phyloP scores from a whole-genome alignment of 2,797 vertebrate genomes.

The Chaetodon trifasciatus region DNA sequence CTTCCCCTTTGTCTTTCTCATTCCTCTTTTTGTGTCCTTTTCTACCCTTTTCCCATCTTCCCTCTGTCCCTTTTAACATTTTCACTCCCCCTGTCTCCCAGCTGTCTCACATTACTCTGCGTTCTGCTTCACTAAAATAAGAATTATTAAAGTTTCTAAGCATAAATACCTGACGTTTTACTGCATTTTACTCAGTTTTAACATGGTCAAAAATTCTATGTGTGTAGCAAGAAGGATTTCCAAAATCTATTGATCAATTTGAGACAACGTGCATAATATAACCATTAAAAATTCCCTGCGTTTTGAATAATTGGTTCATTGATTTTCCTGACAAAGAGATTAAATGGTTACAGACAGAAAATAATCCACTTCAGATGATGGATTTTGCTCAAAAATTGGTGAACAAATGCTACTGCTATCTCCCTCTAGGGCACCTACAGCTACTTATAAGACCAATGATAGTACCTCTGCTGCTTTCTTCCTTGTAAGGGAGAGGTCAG shows the following conservation, averaged over 20 bases:
- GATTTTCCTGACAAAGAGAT: not conserved
- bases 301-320: not conserved
- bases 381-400: not conserved
- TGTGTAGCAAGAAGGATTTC: not conserved
- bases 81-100: not conserved
- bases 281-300: not conserved
- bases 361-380: not conserved
- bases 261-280: not conserved
- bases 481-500: constrained; percentile 3
- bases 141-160: not conserved
- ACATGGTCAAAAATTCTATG: no score
- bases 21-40: not conserved
- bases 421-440: no score
- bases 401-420: no score
- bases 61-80: not conserved
- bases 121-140: not conserved
- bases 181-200: not conserved
- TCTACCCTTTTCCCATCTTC: not conserved
- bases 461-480: not conserved
- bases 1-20: not conserved
- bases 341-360: not conserved
- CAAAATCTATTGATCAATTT: not conserved
- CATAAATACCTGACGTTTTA: not conserved
- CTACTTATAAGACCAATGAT: not conserved
- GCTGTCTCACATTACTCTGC: not conserved